Percentiles rank a stretch among this genome's conserved stretches.
These are phyloP conservation scores for Diplosoma virens DNA, from an alignment of 23 tunicate genomes.

Conservation along the genomic window DNA sequence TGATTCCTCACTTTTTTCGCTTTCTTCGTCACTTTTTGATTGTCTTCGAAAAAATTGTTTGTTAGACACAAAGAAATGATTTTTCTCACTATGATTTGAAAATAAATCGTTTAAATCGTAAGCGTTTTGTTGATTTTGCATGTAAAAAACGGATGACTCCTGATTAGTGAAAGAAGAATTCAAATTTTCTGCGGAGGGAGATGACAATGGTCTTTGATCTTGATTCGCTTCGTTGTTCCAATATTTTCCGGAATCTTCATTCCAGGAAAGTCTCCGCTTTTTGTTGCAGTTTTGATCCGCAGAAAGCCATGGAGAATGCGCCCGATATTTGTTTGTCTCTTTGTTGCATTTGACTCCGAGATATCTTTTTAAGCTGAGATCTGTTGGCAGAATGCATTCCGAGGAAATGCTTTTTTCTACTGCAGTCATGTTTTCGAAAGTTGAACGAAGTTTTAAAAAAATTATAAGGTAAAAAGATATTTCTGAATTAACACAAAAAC, in stretches of 20 bases:
- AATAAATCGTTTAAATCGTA: slow-evolving; percentile 38
- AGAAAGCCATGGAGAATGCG: neutral
- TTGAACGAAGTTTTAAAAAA: no score
- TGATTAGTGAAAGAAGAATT: no score
- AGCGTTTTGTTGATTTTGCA: no score
- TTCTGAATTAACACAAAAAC: no score
- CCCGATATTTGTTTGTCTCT: neutral
- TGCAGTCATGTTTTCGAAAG: no score
- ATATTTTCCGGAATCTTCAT: neutral
- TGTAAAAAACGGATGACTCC: no score
- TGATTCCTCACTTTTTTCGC: neutral
- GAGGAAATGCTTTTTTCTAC: no score
- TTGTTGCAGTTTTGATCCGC: neutral
- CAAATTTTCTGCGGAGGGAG: no score
- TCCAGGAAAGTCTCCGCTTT: neutral
- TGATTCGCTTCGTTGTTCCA: neutral
- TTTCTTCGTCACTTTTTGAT: neutral
- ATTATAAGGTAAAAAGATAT: no score
- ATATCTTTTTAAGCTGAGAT: slow-evolving; percentile 43
- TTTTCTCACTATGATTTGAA: neutral
- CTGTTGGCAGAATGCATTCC: slow-evolving; percentile 35
- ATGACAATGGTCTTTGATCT: neutral
- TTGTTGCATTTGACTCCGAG: neutral
- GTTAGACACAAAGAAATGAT: slow-evolving; percentile 1
- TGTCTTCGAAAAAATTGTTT: neutral